A percentile compares a stretch with the other conserved stretches of the same genome.
These are phyloP conservation scores for Perizoma affinitatum DNA, from an alignment of 2,888 invertebrate species.

Conservation along the genomic window DNA sequence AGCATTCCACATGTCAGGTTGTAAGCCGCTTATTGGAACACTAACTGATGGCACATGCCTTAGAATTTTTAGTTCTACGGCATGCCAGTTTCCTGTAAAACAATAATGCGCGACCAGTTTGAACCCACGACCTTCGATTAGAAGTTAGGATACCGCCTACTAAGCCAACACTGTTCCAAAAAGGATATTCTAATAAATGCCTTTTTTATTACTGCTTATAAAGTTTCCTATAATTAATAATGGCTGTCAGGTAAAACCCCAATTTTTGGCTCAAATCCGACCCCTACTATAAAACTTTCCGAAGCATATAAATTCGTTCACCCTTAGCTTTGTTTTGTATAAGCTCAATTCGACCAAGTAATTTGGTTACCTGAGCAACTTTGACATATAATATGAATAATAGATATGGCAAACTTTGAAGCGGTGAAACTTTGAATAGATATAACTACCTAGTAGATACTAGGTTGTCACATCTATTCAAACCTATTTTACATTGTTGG, in stretches of 20 bases:
- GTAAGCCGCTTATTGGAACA: no score
- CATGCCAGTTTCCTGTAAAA: no score
- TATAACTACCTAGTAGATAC: no score
- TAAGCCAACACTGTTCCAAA: conserved; percentile 1
- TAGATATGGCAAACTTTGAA: conserved; percentile 10
- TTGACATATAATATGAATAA: conserved; percentile 10
- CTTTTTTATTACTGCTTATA: conserved; percentile 68
- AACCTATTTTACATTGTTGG: no score
- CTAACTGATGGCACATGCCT: no score
- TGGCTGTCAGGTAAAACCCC: conserved; percentile 64
- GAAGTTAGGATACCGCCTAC: no score
- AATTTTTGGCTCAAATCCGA: conserved; percentile 57
- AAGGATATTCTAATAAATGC: conserved; percentile 62
- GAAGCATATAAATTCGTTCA: conserved; percentile 66
- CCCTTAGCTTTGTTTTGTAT: conserved; percentile 59
- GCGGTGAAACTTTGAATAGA: no score
- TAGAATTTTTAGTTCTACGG: no score
- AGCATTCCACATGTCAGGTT: no score
- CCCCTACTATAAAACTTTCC: conserved; percentile 72
- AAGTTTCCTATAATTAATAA: conserved; percentile 73
- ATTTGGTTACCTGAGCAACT: conserved; percentile 25
- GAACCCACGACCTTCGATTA: no score
- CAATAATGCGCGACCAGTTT: no score
- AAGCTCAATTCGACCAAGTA: conserved; percentile 29
- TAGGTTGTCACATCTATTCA: no score